Base-by-base conservation (phyloP, 2,113 vertebrate species). In the Cynoglossus semilaevis region DNA sequence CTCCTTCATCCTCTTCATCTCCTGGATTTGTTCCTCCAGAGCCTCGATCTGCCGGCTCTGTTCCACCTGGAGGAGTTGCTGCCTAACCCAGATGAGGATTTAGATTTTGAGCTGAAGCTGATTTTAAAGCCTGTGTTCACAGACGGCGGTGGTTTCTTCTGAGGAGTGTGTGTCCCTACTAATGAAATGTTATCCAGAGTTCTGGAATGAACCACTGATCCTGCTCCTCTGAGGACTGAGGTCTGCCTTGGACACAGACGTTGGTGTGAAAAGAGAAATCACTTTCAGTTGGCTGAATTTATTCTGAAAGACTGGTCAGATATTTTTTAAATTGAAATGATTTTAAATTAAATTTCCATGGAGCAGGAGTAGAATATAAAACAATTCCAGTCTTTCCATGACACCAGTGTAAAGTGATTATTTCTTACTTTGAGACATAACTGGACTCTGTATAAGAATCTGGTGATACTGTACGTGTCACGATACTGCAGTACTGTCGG, bases 191-290 rank as follows among this genome's bases (percentile, higher is more conserved):
- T 40, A 40, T 51, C 38, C 8, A 7, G 43, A 67, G 51, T 72
- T 56, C 57, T 60, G 1, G 0, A 60, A 55, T 63, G 51, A 48
- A 55, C 9, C 51, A 52, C 55, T 77, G 77, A 81, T 72, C 62
- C 58, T 1, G 17, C 67, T 54, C 52, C 64, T 74, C 44, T 71
- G 29, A 79, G 72, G 77, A 70, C 51, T n/a, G n/a, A n/a, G n/a
- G 73, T 77, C 59, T 74, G 18, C 44, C 54, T 52, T 75, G 77
- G 70, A 37, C 74, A 60, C 43, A 67, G 42, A 18, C 5, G 56
- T n/a, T n/a, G n/a, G n/a, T n/a, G n/a, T n/a, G n/a, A 15, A 50
- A 70, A 55, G 22, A n/a, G 19, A 36, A 77, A 22, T 43, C 22
- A 47, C 52, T 58, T 73, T 73, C 47, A 51, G 35, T 53, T 74